Conservation (phyloP, 2,113 vertebrate species). For the Coptodon rendalli region DNA sequence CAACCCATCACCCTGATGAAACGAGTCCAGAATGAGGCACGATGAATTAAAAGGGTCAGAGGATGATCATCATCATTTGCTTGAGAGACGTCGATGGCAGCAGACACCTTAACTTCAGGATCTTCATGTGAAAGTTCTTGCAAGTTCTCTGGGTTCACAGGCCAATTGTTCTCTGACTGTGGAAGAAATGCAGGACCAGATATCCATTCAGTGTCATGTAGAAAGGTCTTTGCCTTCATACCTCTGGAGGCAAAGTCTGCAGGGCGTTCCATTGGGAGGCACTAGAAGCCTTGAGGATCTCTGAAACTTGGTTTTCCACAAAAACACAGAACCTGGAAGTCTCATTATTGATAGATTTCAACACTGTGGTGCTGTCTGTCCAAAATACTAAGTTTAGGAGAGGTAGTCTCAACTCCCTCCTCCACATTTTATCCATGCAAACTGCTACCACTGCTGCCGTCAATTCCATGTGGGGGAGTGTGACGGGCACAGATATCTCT, state of each 20-base stretch:
- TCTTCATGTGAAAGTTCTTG: background rate
- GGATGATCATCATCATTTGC: background rate
- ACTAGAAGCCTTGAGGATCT: background rate
- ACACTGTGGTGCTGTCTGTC: background rate
- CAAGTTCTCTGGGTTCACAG: background rate
- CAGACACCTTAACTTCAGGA: background rate
- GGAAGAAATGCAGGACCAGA: background rate
- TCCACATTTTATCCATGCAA: rapidly evolving
- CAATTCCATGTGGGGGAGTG: background rate
- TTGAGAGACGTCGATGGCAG: background rate
- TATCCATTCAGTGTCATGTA: background rate
- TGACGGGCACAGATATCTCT: background rate
- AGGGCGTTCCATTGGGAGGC: background rate
- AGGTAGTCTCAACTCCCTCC: background rate
- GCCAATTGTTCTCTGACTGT: background rate
- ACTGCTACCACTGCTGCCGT: background rate
- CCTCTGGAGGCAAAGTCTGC: background rate
- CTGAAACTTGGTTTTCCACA: background rate
- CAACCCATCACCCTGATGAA: background rate
- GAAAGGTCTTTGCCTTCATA: background rate
- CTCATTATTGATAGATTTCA: background rate
- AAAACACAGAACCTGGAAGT: background rate
- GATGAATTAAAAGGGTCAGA: background rate
- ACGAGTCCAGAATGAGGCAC: rapidly evolving
- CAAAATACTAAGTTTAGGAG: background rate